Base-by-base conservation (phyloP, 2,888 invertebrate species). In the Orchesella flavescens region DNA sequence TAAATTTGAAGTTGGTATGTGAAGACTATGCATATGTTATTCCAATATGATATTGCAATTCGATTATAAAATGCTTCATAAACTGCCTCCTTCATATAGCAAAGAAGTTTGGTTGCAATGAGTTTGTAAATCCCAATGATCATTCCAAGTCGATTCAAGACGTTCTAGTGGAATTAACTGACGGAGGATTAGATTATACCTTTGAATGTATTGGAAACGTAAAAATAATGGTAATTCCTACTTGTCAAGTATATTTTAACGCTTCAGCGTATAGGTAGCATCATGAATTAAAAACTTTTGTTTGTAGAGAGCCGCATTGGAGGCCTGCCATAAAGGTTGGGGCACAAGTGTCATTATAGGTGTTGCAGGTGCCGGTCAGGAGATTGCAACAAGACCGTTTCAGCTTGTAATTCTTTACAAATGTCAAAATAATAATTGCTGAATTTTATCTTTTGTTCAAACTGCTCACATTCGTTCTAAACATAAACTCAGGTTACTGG, bases 121-220 rank as follows among this genome's bases (percentile, higher is more conserved):
- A 99, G 89, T 97, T 95, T 90, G 92, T 99, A 4, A 99, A 99
- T 91, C 99, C 99, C 0, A 95, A 94, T 88, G 96, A 97, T 88
- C 91, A 94, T 86, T 91, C 93, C 12, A 94, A 94, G 90, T 93
- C 96, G 0, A 95, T 97, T 86, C 96, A 97, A 90, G 94, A 98
- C 89, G 95, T 96, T 44, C 91, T 99, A 10, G 92, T 96, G 19
- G 97, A 96, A 87, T 89, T 95, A 89, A 98, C 97, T 0, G 96
- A 98, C 91, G 99, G 99, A 53, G 99, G 99, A 4, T 92, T 97
- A 78, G 99, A 99, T 91, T 99, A 94, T 90, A 98, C 98, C 0
- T 99, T 99, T 91, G 99, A 99, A 91, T 99, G 99, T 90, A 96
- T 99, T 89, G 99, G 99, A 68, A 99, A 97, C 90, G 94, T 95